Conservation (phyloP, 2,888 invertebrate species). For the Mamestra brassicae region DNA sequence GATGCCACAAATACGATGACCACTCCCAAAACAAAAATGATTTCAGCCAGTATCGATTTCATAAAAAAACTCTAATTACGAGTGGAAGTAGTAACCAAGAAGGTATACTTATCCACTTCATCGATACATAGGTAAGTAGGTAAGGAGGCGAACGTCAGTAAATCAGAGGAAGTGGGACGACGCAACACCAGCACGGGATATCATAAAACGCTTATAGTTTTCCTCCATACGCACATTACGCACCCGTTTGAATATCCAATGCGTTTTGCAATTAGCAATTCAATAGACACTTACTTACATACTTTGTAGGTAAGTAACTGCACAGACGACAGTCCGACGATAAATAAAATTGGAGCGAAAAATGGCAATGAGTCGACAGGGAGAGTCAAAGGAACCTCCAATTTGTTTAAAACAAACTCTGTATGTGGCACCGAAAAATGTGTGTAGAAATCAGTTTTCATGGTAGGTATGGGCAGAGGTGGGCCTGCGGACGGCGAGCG, state of each 20-base stretch:
- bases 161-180: conserved; percentile 48
- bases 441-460: background rate
- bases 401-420: background rate
- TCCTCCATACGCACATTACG: conserved; percentile 53
- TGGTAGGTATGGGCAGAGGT: too few species aligned
- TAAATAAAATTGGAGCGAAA: background rate
- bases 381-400: background rate
- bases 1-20: too few species aligned
- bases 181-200: conserved; percentile 50
- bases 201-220: conserved; percentile 60
- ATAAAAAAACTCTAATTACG: conserved; percentile 8
- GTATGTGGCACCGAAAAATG: background rate
- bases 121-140: conserved; percentile 11
- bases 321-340: background rate
- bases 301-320: conserved; percentile 49
- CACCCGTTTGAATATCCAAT: conserved; percentile 67
- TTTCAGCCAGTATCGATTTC: background rate
- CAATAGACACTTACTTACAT: conserved; percentile 46
- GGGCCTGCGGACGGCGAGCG: too few species aligned
- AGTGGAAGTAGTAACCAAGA: conserved; percentile 5
- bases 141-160: conserved; percentile 26
- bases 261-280: conserved; percentile 64
- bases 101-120: conserved; percentile 1
- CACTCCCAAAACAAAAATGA: background rate
- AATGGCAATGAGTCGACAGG: background rate